Base-by-base conservation (phyloP, 2,888 invertebrate genomes). In the Octonoba sinensis region DNA sequence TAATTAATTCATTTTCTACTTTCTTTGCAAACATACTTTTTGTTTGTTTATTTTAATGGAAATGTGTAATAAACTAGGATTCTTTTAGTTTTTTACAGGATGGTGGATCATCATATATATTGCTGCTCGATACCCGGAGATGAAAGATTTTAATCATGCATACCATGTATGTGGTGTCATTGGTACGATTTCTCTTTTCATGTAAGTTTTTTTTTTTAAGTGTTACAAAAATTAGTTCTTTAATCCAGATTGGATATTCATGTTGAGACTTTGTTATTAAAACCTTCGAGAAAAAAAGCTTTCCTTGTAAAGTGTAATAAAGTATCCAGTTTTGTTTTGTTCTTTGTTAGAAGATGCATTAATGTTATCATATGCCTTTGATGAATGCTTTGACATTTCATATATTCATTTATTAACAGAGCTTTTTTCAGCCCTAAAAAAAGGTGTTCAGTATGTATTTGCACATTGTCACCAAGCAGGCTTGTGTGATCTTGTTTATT, bases 71-170 rank as follows among this genome's bases (percentile, higher is more conserved):
- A 6, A 8, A 36, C 8, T 36, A 36, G 6, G 36, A n/a, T n/a
- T 36, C 11, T 36, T 36, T 6, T 36, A 97, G 96, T 99, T 99
- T 90, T 97, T 96, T 87, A 90, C 93, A 86, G 99, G 97, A 67
- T 99, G 99, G 98, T 99, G 99, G 99, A 93, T 97, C 84, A 93
- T 97, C 83, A 97, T 99, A 86, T 99, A 99, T 90, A 95, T 96
- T 12, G 93, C 95, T 76, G 93, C 95, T 0, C 92, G 93, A 22
- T 93, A 94, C 87, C 92, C 93, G 0, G 90, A 91, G 49, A 91
- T 88, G 70, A 82, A 85, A 27, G 88, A 91, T 47, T 91, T 91
- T 86, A 88, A 90, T 85, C 90, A 91, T 85, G 93, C 90, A 89
- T 97, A 89, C 86, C 95, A 98, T 87, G 93, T 97, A 74, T 97